Evolutionary conservation across 2,888 invertebrate species (phyloP).

Genomic region (Zaprionus obscuricornis): DNA sequence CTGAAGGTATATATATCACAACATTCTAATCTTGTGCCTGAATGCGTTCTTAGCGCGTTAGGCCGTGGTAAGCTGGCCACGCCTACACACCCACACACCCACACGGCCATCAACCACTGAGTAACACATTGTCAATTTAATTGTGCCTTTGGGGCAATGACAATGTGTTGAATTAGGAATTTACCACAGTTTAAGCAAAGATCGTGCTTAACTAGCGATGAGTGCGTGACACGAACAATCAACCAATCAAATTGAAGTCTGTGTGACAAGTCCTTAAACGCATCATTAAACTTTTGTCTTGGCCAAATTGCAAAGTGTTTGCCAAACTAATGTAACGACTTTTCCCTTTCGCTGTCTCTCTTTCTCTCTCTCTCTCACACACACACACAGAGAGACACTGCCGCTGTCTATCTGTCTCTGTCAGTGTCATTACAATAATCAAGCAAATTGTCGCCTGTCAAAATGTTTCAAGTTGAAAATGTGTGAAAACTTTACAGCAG

Average conservation of each 20-base stretch:
- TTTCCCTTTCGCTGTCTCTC: slow-evolving; percentile 13
- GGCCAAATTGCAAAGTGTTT: slow-evolving; percentile 37
- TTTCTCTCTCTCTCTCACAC: slow-evolving; percentile 4
- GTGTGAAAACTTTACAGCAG: slow-evolving; percentile 35
- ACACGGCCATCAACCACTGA: too few relatives aligned
- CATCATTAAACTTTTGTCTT: slow-evolving; percentile 78
- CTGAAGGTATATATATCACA: not conserved
- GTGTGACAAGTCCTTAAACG: too few relatives aligned
- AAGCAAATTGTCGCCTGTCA: slow-evolving; percentile 76
- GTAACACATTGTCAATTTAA: slow-evolving; percentile 51
- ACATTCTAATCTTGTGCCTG: slow-evolving; percentile 10
- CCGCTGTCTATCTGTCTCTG: slow-evolving; percentile 21
- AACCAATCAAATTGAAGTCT: not conserved
- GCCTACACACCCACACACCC: slow-evolving; percentile 8
- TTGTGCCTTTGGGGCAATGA: slow-evolving; percentile 43
- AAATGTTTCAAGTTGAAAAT: slow-evolving; percentile 61
- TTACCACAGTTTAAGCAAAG: slow-evolving; percentile 31
- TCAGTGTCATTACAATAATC: slow-evolving; percentile 59
- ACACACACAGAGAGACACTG: too few relatives aligned
- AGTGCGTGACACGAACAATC: slow-evolving; percentile 11
- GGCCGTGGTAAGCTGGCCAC: too few relatives aligned
- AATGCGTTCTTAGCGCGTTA: slow-evolving; percentile 10
- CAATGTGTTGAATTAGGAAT: too few relatives aligned
- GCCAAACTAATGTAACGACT: slow-evolving; percentile 60
- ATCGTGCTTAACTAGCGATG: slow-evolving; percentile 11